Evolutionary conservation across 2,797 vertebrate species (phyloP).

Genomic region (Notolabrus celidotus): DNA sequence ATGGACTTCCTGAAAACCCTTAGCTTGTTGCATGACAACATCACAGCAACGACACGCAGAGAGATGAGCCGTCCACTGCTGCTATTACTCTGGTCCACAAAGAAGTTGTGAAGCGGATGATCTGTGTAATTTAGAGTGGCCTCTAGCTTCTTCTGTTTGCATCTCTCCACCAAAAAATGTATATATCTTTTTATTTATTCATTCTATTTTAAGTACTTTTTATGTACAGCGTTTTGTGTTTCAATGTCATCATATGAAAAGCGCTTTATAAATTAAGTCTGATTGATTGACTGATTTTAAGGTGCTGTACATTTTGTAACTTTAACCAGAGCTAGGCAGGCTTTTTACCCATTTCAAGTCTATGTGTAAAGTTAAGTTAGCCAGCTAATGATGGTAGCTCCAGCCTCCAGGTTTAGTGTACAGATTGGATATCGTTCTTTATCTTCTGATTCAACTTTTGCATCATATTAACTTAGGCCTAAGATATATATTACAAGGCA

Average conservation of each 20-base stretch:
- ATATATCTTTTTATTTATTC: too few species aligned
- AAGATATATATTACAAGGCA: not conserved
- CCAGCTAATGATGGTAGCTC: not conserved
- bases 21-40: not conserved
- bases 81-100: too few species aligned
- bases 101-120: too few species aligned
- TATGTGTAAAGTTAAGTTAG: not conserved
- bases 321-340: not conserved
- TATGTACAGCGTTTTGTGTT: too few species aligned
- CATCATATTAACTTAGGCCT: slow-evolving; percentile 7
- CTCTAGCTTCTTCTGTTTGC: too few species aligned
- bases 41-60: not conserved
- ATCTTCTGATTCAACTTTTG: too few species aligned
- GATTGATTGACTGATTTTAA: too few species aligned
- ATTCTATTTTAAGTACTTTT: too few species aligned
- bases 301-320: not conserved
- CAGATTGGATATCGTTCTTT: not conserved
- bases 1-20: not conserved
- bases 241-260: not conserved
- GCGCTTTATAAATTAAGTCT: too few species aligned
- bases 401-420: not conserved
- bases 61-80: too few species aligned
- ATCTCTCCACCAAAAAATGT: too few species aligned
- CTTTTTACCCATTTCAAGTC: not conserved
- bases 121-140: too few species aligned